A percentile compares a stretch with the other conserved stretches of the same genome.
These are phyloP conservation scores for Craseonycteris thonglongyai DNA, from an alignment of 2,113 vertebrate genomes.

Conservation along the genomic window DNA sequence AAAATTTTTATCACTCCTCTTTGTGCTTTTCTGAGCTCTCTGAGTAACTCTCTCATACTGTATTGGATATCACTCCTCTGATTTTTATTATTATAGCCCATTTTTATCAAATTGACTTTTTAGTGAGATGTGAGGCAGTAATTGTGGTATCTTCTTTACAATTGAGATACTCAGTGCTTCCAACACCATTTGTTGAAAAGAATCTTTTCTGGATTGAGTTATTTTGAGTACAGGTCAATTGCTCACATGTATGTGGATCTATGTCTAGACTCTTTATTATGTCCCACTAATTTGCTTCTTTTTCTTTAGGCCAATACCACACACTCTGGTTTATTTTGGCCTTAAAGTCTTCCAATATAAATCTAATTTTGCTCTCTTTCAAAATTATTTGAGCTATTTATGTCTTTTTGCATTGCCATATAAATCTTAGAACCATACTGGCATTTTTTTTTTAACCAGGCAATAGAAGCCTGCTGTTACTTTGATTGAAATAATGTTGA, in stretches of 20 bases:
- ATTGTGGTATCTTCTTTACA: neutral
- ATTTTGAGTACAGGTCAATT: neutral
- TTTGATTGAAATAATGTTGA: neutral
- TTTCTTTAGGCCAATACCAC: neutral
- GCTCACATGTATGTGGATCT: neutral
- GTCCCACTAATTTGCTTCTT: neutral
- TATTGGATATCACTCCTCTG: neutral
- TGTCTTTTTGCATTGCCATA: neutral
- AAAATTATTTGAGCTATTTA: neutral
- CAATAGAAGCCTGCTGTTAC: neutral
- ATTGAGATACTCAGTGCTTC: neutral
- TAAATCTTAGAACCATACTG: neutral
- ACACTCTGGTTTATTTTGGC: neutral
- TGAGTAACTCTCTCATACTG: neutral
- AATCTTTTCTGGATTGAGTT: neutral
- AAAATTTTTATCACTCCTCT: neutral
- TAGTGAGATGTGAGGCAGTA: neutral
- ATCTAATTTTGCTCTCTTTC: neutral
- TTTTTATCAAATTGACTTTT: neutral
- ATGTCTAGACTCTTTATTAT: neutral
- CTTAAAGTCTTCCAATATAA: neutral
- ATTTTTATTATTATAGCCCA: neutral
- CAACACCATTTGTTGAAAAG: neutral
- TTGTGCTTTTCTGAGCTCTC: neutral
- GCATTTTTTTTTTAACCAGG: neutral